Conservation (phyloP, 2,113 vertebrate genomes). For the Struthidea cinerea region DNA sequence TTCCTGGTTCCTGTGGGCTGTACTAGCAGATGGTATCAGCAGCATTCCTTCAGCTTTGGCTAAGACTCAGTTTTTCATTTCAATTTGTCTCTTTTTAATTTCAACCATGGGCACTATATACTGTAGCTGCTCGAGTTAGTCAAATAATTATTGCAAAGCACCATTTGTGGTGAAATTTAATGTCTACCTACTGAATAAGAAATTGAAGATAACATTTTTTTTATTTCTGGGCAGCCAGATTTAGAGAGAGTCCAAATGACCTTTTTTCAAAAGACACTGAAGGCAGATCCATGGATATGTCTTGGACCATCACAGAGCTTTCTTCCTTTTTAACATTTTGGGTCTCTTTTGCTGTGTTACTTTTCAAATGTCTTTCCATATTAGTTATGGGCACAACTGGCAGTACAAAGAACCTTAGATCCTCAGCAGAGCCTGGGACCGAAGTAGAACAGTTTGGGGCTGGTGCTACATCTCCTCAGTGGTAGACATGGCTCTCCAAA, state of each 20-base stretch:
- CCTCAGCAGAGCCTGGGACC: not conserved
- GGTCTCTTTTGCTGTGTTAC: not conserved
- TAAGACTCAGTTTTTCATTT: conserved; percentile 17
- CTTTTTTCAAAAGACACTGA: not conserved
- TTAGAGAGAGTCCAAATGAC: not conserved
- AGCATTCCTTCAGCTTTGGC: conserved; percentile 27
- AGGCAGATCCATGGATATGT: not conserved
- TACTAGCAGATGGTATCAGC: conserved; percentile 35
- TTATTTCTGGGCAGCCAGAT: not conserved
- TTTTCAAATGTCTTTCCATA: not conserved
- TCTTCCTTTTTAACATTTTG: not conserved
- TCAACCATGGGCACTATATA: conserved; percentile 1
- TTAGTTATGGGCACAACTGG: too few relatives aligned
- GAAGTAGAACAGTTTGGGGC: not conserved
- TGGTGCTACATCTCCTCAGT: rapidly evolving
- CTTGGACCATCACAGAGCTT: not conserved
- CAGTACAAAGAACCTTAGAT: not conserved
- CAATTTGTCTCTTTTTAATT: conserved; percentile 36
- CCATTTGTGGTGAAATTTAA: not conserved
- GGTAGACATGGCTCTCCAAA: not conserved
- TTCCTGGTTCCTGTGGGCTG: conserved; percentile 28
- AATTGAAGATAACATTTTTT: not conserved
- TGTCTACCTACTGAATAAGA: not conserved
- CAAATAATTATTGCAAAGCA: conserved; percentile 42
- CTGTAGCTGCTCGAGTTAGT: conserved; percentile 12